Evolutionary conservation across 2,113 vertebrate species (phyloP).

Genomic region (Dinomys branickii): DNA sequence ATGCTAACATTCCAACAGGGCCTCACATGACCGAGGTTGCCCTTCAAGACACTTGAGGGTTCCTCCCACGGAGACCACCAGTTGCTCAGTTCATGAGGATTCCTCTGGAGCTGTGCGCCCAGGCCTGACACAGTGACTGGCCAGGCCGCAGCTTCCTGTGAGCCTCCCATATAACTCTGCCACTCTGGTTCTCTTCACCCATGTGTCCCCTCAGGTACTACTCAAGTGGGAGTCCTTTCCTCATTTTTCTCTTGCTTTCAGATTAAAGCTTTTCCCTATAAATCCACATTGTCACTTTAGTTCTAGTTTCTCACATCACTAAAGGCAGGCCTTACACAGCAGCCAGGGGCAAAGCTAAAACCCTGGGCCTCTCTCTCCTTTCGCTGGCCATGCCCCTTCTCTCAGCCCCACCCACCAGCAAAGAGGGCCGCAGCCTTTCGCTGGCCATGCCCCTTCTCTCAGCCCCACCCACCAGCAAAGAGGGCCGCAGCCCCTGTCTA

Average conservation of each 20-base stretch:
- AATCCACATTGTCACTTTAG: not conserved
- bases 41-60: not conserved
- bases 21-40: not conserved
- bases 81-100: not conserved
- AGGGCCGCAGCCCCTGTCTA: not conserved
- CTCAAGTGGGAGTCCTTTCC: not conserved
- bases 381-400: not conserved
- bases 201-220: not conserved
- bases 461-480: not conserved
- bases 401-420: not conserved
- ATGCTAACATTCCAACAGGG: not conserved
- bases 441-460: not conserved
- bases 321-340: not conserved
- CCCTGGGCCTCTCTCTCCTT: not conserved
- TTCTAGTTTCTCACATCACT: not conserved
- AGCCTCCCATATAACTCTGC: not conserved
- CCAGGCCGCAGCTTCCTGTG: not conserved
- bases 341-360: not conserved
- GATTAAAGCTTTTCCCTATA: not conserved
- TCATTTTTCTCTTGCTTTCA: not conserved
- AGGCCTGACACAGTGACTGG: not conserved
- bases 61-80: not conserved
- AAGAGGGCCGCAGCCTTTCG: not conserved
- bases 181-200: not conserved
- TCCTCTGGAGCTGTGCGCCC: not conserved